Base-by-base conservation (phyloP, 1,140 invertebrate genomes). In the Macrobrachium nipponense region DNA sequence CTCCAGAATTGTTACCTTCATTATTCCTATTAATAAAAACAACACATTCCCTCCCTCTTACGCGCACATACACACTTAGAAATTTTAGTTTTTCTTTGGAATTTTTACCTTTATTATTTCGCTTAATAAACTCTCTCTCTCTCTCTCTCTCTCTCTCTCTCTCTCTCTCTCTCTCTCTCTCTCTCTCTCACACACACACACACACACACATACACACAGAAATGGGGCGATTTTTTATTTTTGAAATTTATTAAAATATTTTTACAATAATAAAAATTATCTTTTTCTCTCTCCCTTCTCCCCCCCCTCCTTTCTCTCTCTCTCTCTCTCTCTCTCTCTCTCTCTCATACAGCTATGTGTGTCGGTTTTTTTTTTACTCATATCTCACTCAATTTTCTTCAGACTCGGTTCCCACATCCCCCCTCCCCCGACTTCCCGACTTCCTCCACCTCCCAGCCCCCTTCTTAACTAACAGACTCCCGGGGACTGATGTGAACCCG, bases 401-500 rank as follows among this genome's bases (percentile, higher is more conserved):
- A 27, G 18, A n/a, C 17, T 5, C 77, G 5, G 4, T 36, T 59
- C 27, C 60, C 44, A 17, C 20, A 18, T 5, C 62, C 51, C 36
- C 62, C 20, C 68, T 18, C n/a, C 68, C 15, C 62, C n/a, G n/a
- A n/a, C n/a, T n/a, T n/a, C n/a, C n/a, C n/a, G n/a, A n/a, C n/a
- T n/a, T n/a, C n/a, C n/a, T n/a, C 51, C 36, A 44, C 20, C 68
- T 18, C n/a, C 68, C 15, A 43, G 20, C 64, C 23, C 80, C 27
- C 64, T 59, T 44, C 66, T 44, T 51, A 43, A 51, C 79, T 68
- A 61, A 23, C 80, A 58, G 68, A 58, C 51, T 43, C 11, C 59
- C 15, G 23, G 58, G n/a, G 66, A 20, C 44, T 60, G 80, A 82
- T 72, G 80, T 51, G 36, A 66, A 66, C 14, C 18, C 64, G 27